Percentiles rank a stretch among this genome's conserved stretches.
These are phyloP conservation scores for Euclidia mi DNA, from an alignment of 2,888 invertebrate genomes.

Conservation along the genomic window DNA sequence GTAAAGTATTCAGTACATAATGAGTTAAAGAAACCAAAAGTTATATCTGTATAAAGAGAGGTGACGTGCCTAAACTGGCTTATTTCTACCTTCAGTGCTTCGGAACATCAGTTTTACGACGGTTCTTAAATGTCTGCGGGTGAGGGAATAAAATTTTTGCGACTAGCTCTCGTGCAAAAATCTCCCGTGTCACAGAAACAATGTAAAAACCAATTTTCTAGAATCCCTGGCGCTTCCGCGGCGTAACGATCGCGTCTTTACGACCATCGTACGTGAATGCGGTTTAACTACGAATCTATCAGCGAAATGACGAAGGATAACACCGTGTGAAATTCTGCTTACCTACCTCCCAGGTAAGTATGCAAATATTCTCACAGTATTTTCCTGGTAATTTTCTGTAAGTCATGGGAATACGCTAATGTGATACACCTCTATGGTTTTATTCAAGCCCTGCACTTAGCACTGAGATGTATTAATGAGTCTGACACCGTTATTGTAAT, in stretches of 20 bases:
- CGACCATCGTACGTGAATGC: slow-evolving; percentile 56
- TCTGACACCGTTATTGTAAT: too few species aligned
- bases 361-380: too few species aligned
- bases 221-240: slow-evolving; percentile 50
- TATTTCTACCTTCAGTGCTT: slow-evolving; percentile 54
- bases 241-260: slow-evolving; percentile 66
- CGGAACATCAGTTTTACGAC: slow-evolving; percentile 69
- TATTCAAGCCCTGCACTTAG: too few species aligned
- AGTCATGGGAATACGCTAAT: too few species aligned
- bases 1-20: neutral
- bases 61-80: slow-evolving; percentile 45
- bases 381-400: too few species aligned
- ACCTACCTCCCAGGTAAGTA: too few species aligned
- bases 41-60: slow-evolving; percentile 31
- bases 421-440: too few species aligned
- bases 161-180: slow-evolving; percentile 61
- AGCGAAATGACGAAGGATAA: slow-evolving; percentile 18
- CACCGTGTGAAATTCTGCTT: neutral
- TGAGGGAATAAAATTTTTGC: slow-evolving; percentile 68
- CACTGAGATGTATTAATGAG: too few species aligned
- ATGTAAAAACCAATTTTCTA: slow-evolving; percentile 76
- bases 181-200: slow-evolving; percentile 63
- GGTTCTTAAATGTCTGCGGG: slow-evolving; percentile 69
- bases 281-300: slow-evolving; percentile 69
- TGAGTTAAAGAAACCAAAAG: slow-evolving; percentile 25